Evolutionary conservation across 2,797 vertebrate species (phyloP).

Genomic region (Knipowitschia caucasica): DNA sequence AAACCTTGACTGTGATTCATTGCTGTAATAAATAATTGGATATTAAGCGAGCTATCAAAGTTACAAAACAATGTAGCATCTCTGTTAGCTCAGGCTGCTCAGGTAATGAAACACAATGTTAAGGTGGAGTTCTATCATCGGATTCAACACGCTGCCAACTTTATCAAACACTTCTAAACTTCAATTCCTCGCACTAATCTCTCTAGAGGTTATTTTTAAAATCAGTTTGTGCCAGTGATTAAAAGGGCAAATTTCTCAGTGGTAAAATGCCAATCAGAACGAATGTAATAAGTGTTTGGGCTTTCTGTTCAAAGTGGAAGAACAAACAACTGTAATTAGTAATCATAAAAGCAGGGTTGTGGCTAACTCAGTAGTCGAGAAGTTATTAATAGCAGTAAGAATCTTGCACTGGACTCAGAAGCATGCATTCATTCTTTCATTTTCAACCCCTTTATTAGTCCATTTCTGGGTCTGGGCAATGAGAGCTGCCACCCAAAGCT

Average conservation of each 20-base stretch:
- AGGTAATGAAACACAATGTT: slow-evolving; percentile 18
- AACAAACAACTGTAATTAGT: slow-evolving; percentile 26
- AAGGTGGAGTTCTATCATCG: slow-evolving; percentile 9
- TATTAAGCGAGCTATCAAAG: background rate
- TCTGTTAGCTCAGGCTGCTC: slow-evolving; percentile 3
- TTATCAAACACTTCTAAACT: slow-evolving; percentile 30
- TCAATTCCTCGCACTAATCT: slow-evolving; percentile 24
- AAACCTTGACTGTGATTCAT: background rate
- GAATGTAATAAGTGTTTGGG: slow-evolving; percentile 29
- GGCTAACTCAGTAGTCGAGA: slow-evolving; percentile 8
- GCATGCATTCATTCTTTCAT: too few relatives aligned
- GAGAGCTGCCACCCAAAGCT: too few relatives aligned
- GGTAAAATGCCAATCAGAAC: slow-evolving; percentile 31
- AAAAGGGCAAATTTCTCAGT: slow-evolving; percentile 19
- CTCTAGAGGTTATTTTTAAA: slow-evolving; percentile 23
- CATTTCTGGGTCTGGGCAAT: too few relatives aligned
- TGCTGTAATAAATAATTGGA: slow-evolving; percentile 4
- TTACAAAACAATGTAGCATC: background rate
- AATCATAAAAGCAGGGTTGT: slow-evolving; percentile 19
- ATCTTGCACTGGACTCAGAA: background rate
- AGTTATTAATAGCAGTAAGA: too few relatives aligned
- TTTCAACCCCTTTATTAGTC: too few relatives aligned
- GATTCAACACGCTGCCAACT: slow-evolving; percentile 26
- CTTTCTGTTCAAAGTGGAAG: slow-evolving; percentile 23
- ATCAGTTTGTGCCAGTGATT: slow-evolving; percentile 35